Evolutionary conservation across 1,140 invertebrate genomes (phyloP), one percentile per base, ranked within the genome.

Genomic region (Tetragonula clypearis): DNA sequence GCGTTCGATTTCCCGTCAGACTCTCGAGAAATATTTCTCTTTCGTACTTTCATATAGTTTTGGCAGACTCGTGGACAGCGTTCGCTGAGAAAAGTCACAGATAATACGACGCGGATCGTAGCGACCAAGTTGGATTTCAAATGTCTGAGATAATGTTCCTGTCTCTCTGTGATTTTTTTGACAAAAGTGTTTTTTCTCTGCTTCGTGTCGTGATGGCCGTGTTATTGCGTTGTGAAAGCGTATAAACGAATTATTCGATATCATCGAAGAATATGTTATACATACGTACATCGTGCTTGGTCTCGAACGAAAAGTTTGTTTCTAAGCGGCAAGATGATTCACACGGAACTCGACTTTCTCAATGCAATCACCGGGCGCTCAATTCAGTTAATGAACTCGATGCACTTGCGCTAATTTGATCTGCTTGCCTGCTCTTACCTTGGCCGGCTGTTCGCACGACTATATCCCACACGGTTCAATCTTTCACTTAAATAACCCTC

Each of bases 381-480:
- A n/a, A 77, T 41, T 62, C 23, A 14, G 14, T 65, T 49, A 53
- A 77, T 26, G 75, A 77, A 65, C 35, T n/a, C 26, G 21, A 65
- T 65, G 23, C 35, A 26, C 75, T 77, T 41, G 75, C n/a, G 56
- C 58, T 41, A 60, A 76, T 76, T 58, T 15, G 35, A 62, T 77
- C 35, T 53, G 6, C 5, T 62, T 23, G 11, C 5, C 49, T 23
- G 11, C 56, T 49, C 58, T 65, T 78, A 49, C 56, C 58, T 65
- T 56, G 9, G 6, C 23, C 41, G 41, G 41, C 8, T 23, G 23
- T 49, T 78, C 75, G 9, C 75, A 78, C 75, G 75, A 21, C 58
- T 14, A 26, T 26, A 49, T 49, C 15, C 9, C 17, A n/a, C 15
- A 60, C 8, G 17, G 3, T 14, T 26, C 75, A 49, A 78, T 78